phyloP scores from a whole-genome alignment of 37 sponge, comb jelly and placozoan genomes.

The Agelas oroides region DNA sequence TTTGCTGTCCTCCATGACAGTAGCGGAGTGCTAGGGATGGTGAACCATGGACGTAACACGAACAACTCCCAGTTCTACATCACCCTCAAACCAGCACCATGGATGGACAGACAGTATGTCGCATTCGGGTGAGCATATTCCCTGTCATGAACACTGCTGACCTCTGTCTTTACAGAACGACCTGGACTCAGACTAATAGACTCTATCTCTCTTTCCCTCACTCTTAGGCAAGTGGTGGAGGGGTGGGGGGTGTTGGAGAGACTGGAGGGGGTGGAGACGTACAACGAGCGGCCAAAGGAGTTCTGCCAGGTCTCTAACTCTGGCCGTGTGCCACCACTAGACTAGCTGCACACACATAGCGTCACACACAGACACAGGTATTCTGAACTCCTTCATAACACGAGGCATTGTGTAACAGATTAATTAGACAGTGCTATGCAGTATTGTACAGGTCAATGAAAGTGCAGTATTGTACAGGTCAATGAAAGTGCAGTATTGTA shows the following conservation, averaged over 20 bases:
- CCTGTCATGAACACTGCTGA: not conserved
- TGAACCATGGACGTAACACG: constrained; percentile 87
- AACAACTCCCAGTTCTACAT: constrained; percentile 96
- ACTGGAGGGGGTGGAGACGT: constrained; percentile 62
- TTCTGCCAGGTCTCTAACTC: constrained; percentile 60
- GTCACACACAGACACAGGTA: not conserved
- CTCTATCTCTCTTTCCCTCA: not conserved
- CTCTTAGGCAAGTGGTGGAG: constrained; percentile 71
- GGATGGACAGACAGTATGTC: constrained; percentile 93
- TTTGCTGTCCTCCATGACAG: constrained; percentile 76
- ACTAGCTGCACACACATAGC: not conserved
- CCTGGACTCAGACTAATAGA: not conserved
- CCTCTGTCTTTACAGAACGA: not conserved
- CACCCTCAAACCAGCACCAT: constrained; percentile 78
- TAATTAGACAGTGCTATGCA: too few relatives aligned
- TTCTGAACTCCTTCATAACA: not conserved
- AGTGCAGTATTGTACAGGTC: too few relatives aligned
- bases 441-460: too few relatives aligned
- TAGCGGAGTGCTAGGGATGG: constrained; percentile 89
- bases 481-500: too few relatives aligned
- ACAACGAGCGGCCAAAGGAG: constrained; percentile 80
- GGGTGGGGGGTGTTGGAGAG: constrained; percentile 63
- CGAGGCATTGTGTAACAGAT: too few relatives aligned
- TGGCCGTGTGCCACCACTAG: constrained; percentile 36
- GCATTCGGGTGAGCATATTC: constrained; percentile 94